Percentiles rank a stretch among this genome's conserved stretches.
Conservation (phyloP, 92 coral and sea anemone species). For the Phymanthus crucifer region DNA sequence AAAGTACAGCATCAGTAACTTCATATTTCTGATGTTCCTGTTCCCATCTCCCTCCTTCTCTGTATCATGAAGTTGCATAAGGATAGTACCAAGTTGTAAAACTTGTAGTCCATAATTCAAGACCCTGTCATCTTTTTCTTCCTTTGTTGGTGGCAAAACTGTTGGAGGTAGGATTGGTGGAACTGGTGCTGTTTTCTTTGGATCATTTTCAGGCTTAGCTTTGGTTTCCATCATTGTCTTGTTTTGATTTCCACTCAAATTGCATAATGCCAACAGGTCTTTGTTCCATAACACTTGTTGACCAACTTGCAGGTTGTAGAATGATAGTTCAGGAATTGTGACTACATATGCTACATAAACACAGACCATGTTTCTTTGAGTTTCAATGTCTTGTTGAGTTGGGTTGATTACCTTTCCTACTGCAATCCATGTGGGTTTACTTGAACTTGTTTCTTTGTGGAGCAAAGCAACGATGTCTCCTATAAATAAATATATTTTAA, state of each 20-base stretch:
- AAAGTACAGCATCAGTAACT: conserved; percentile 64
- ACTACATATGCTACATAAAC: conserved; percentile 39
- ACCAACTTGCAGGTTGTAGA: conserved; percentile 26
- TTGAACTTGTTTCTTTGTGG: too few species aligned
- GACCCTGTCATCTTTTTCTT: conserved; percentile 48
- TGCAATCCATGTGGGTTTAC: conserved; percentile 27
- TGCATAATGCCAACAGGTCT: conserved; percentile 27
- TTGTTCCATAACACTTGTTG: conserved; percentile 28
- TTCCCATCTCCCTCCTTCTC: conserved; percentile 67
- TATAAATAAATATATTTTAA: too few species aligned
- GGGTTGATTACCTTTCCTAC: conserved; percentile 27
- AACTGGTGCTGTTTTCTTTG: conserved; percentile 7
- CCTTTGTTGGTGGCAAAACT: conserved; percentile 13
- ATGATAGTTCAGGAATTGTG: conserved; percentile 11
- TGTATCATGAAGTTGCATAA: conserved; percentile 76
- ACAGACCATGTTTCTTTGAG: conserved; percentile 1
- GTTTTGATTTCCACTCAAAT: conserved; percentile 11
- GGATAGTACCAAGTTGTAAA: conserved; percentile 48
- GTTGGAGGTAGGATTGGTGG: too few species aligned
- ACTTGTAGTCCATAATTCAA: conserved; percentile 57
- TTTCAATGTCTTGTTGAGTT: conserved; percentile 25
- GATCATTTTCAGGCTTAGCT: conserved; percentile 33
- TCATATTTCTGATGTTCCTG: conserved; percentile 43
- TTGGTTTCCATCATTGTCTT: background rate
- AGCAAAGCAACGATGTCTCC: too few species aligned